Conservation (phyloP, 2,113 vertebrate species). For the Rhinopomastus cyanomelas region DNA sequence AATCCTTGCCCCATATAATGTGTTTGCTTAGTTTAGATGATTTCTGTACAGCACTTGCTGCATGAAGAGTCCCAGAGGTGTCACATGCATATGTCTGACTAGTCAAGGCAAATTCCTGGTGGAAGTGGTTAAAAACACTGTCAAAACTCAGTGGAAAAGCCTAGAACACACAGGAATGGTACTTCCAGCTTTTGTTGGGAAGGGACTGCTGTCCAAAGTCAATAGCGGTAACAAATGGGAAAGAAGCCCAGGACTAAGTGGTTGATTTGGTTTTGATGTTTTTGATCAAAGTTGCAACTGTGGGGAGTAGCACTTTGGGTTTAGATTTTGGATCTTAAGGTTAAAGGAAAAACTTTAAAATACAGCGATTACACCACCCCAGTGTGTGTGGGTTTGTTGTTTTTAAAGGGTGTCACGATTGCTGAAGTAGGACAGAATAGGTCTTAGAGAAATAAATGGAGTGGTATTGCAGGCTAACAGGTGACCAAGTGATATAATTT, state of each 20-base stretch:
- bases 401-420: neutral
- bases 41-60: neutral
- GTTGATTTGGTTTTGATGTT: neutral
- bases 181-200: neutral
- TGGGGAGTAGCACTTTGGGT: neutral
- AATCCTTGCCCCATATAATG: neutral
- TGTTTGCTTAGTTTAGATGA: neutral
- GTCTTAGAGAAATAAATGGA: neutral
- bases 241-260: neutral
- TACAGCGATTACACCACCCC: accelerated
- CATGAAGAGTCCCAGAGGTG: neutral
- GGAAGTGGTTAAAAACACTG: neutral
- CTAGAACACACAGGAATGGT: neutral
- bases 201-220: neutral
- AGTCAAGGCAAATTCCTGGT: neutral
- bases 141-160: neutral
- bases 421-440: neutral
- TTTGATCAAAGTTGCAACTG: neutral
- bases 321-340: neutral
- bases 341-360: neutral
- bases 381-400: neutral
- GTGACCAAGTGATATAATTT: neutral
- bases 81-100: accelerated
- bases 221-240: neutral
- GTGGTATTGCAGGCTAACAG: neutral